These are phyloP conservation scores for Acrocephalus arundinaceus DNA, from an alignment of 2,113 vertebrate species.

Conservation along the genomic window DNA sequence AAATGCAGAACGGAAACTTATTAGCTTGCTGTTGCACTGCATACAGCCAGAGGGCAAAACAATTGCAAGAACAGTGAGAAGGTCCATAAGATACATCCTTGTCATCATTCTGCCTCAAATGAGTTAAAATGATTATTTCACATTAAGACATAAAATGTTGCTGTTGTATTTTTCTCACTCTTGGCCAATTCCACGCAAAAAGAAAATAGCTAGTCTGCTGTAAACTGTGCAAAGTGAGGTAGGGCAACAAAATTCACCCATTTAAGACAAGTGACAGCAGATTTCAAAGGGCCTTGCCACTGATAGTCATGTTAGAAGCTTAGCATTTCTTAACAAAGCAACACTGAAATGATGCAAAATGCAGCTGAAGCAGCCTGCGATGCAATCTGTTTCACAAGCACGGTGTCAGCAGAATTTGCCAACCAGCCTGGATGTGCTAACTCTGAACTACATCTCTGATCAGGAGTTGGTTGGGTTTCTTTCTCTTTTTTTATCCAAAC, in stretches of 20 bases:
- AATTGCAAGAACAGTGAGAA: conserved; percentile 33
- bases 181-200: neutral
- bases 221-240: neutral
- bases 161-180: neutral
- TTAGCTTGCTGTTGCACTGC: neutral
- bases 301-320: conserved; percentile 12
- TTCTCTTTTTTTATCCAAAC: neutral
- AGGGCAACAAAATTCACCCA: neutral
- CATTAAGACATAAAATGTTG: neutral
- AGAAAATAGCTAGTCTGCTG: neutral
- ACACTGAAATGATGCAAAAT: conserved; percentile 44
- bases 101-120: neutral
- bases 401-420: conserved; percentile 59
- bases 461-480: neutral
- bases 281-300: conserved; percentile 52
- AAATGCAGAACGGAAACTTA: conserved; percentile 52
- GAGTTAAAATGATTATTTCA: neutral
- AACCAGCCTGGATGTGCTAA: conserved; percentile 55
- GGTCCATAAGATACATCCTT: conserved; percentile 5
- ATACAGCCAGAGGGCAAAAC: neutral
- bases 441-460: conserved; percentile 17
- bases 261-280: neutral
- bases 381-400: conserved; percentile 61
- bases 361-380: conserved; percentile 48
- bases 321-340: conserved; percentile 50